Evolutionary conservation across 2,113 vertebrate species (phyloP).

Genomic region (Mirounga angustirostris): DNA sequence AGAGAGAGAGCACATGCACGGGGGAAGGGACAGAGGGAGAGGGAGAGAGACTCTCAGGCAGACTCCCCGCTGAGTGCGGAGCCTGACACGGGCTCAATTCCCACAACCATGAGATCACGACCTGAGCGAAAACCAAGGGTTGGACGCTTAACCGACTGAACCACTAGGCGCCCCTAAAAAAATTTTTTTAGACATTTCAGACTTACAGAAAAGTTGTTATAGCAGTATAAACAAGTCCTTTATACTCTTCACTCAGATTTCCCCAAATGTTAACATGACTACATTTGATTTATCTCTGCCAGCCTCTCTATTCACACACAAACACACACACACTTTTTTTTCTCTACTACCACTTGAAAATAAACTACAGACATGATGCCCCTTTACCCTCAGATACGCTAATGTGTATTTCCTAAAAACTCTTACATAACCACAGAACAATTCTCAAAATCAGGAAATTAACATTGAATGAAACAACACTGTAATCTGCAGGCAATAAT

Average conservation of each 20-base stretch:
- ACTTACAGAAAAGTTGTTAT: neutral
- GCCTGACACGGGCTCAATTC: neutral
- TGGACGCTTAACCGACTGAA: neutral
- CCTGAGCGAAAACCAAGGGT: neutral
- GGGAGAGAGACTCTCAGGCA: neutral
- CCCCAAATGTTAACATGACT: neutral
- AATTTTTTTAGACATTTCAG: neutral
- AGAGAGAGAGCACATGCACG: no score
- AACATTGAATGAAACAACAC: neutral
- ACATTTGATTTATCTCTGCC: neutral
- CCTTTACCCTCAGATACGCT: neutral
- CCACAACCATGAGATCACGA: neutral
- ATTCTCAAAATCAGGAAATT: slow-evolving; percentile 22
- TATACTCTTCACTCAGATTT: neutral
- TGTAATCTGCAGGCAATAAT: neutral
- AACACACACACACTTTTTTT: no score
- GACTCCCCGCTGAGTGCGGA: neutral
- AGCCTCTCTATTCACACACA: neutral
- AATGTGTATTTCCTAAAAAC: neutral
- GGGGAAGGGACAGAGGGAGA: neutral
- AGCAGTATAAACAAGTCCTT: neutral
- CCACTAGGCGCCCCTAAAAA: neutral
- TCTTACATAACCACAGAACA: neutral
- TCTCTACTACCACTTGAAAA: neutral
- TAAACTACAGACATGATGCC: neutral